These are phyloP conservation scores for Aleadryas rufinucha DNA, from an alignment of 2,113 vertebrate genomes.

Conservation along the genomic window DNA sequence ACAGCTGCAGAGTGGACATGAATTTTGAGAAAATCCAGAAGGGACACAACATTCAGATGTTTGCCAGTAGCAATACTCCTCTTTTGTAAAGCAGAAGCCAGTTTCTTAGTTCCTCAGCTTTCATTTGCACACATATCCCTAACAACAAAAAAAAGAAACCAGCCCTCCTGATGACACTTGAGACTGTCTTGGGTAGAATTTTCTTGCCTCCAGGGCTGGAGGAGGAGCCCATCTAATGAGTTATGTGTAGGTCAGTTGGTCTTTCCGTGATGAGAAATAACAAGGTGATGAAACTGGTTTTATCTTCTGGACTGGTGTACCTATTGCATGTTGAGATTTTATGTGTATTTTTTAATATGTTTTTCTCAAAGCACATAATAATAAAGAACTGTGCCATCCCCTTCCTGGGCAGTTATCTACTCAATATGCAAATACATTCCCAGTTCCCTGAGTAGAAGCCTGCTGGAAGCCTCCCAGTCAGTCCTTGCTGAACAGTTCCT, in stretches of 20 bases:
- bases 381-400: background rate
- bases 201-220: background rate
- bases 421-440: constrained; percentile 16
- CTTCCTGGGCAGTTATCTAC: background rate
- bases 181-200: background rate
- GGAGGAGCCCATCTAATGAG: background rate
- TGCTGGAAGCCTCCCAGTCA: background rate
- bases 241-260: background rate
- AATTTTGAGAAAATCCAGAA: background rate
- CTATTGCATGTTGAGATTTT: background rate
- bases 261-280: background rate
- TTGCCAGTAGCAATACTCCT: background rate
- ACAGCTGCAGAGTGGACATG: background rate
- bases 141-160: background rate
- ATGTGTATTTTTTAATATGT: background rate
- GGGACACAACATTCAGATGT: background rate
- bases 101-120: background rate
- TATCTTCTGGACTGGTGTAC: background rate
- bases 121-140: background rate
- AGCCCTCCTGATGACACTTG: background rate
- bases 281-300: background rate
- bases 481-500: background rate
- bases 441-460: background rate
- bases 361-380: background rate
- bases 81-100: background rate